These are phyloP conservation scores for Charina bottae DNA, from an alignment of 2,113 vertebrate species.

Conservation along the genomic window DNA sequence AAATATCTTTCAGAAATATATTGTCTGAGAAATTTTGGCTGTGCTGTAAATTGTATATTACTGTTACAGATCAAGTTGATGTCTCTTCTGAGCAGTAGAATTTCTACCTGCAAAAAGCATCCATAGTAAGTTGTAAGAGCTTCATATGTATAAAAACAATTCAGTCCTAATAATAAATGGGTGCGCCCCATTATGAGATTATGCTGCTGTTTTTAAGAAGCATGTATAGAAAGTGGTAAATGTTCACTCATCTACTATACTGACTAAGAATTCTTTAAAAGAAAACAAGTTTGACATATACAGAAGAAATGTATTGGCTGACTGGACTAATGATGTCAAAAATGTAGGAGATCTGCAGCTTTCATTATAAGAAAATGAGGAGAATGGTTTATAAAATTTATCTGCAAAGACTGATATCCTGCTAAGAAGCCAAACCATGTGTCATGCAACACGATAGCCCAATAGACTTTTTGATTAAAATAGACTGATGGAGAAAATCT, in stretches of 20 bases:
- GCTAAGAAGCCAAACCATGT: background rate
- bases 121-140: background rate
- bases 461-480: background rate
- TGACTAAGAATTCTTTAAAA: background rate
- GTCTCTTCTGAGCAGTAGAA: background rate
- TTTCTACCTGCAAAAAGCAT: background rate
- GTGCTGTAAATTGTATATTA: background rate
- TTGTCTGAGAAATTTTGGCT: background rate
- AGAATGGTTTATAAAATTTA: background rate
- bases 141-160: background rate
- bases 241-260: background rate
- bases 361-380: background rate
- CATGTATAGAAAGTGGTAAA: background rate
- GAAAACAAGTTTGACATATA: constrained; percentile 1
- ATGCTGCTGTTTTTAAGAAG: background rate
- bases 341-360: background rate
- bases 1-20: background rate
- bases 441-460: background rate
- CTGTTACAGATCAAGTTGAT: background rate
- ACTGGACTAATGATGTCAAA: constrained; percentile 5
- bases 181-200: background rate
- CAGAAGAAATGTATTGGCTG: background rate
- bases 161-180: background rate
- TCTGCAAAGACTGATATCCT: background rate
- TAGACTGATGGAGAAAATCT: background rate